These are phyloP conservation scores for Lithobates sylvaticus DNA, from an alignment of 2,797 vertebrate species.

Conservation along the genomic window DNA sequence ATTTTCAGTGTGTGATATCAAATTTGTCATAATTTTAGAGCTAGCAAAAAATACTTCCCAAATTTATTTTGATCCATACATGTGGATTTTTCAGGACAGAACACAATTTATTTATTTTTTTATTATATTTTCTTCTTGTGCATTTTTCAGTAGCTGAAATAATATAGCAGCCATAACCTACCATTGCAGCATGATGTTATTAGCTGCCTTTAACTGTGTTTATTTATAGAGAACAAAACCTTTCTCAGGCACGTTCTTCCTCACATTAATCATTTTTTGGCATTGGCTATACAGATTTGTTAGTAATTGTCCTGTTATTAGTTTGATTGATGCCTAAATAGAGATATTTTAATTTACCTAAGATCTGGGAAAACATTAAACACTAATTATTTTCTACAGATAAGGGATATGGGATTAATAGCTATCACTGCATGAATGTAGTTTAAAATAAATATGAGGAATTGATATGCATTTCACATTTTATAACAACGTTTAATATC, in stretches of 20 bases:
- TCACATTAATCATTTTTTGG: conserved; percentile 44
- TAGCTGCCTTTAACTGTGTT: neutral
- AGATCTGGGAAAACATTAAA: conserved; percentile 25
- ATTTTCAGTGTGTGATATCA: too few species aligned
- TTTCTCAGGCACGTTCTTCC: conserved; percentile 7
- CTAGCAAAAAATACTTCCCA: neutral
- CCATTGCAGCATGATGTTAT: conserved; percentile 2
- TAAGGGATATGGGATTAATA: conserved; percentile 7
- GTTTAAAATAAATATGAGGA: conserved; percentile 22
- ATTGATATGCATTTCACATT: neutral
- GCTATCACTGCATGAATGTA: neutral
- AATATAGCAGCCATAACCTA: neutral
- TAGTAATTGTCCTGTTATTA: conserved; percentile 42
- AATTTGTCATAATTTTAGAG: too few species aligned
- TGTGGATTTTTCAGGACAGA: neutral
- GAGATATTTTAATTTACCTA: conserved; percentile 32
- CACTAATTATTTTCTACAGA: conserved; percentile 26
- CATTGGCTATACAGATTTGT: conserved; percentile 17
- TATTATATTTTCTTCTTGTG: neutral
- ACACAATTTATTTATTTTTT: neutral
- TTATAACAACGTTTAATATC: neutral
- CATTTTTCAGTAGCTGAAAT: neutral
- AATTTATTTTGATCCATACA: neutral
- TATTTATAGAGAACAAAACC: conserved; percentile 35
- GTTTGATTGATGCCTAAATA: conserved; percentile 46